Evolutionary conservation across 2,113 vertebrate species (phyloP).

Genomic region (Hydropotes inermis): DNA sequence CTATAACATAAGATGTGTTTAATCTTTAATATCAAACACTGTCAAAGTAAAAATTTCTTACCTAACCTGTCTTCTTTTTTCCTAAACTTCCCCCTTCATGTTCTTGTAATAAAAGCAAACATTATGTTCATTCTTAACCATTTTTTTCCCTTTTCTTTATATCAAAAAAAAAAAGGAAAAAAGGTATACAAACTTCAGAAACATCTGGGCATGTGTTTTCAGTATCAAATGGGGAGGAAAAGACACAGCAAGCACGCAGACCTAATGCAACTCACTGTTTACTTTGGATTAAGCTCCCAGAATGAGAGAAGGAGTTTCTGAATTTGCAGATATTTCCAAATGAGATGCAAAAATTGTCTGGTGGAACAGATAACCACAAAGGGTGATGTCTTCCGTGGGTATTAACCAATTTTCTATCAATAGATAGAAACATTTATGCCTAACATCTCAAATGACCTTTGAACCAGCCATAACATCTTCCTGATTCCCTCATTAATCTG

Average conservation of each 20-base stretch:
- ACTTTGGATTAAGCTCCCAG: neutral
- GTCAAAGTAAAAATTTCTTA: neutral
- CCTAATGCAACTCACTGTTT: neutral
- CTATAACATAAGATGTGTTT: neutral
- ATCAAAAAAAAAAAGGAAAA: constrained; percentile 19
- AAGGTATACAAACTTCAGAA: neutral
- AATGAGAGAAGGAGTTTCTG: neutral
- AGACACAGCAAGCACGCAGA: neutral
- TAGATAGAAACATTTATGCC: neutral
- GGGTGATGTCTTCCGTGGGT: neutral
- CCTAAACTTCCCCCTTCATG: neutral
- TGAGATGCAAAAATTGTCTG: neutral
- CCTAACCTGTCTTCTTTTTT: neutral
- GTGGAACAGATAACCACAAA: neutral
- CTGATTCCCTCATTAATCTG: neutral
- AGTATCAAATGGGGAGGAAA: neutral
- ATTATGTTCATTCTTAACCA: neutral
- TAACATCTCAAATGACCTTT: constrained; percentile 7
- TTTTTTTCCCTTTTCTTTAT: neutral
- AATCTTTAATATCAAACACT: constrained; percentile 11
- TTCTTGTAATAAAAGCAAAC: neutral
- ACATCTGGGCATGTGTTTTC: neutral
- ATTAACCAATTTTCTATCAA: neutral
- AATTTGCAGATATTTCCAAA: neutral
- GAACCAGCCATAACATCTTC: neutral